Base-by-base conservation (phyloP, 2,797 vertebrate species). In the Phrynocephalus vlangalii region DNA sequence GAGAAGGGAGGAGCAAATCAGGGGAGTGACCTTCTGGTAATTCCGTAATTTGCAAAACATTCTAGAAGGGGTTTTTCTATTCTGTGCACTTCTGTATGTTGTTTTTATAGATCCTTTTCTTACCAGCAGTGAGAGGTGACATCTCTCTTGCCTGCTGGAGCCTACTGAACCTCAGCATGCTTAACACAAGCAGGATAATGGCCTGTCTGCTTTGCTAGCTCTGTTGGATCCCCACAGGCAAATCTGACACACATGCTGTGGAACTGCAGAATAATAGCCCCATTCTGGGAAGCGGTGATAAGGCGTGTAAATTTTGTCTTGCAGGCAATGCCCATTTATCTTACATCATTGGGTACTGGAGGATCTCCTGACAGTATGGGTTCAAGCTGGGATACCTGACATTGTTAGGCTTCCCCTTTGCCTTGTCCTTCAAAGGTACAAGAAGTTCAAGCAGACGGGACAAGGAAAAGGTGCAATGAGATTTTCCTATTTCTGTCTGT, bases 191-290 rank as follows among this genome's bases (percentile, higher is more conserved):
- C 44, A 67, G 60, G 60, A 88, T 88, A 85, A 75, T 80, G 44
- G 77, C 60, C 56, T 67, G 68, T 73, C 56, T 85, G 67, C 52
- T 75, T 73, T 84, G 22, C 68, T 80, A 83, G 68, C 68, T 48
- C 38, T 80, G n/a, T 63, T 33, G 82, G 30, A 80, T 88, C 77
- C 77, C 71, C 44, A 38, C 44, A 81, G 78, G n/a, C 78, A 81
- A 75, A 85, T 80, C 70, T 85, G 70, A 76, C 83, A 80, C 71
- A 79, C 50, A 68, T 80, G 56, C 77, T 68, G n/a, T 88, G 83
- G 83, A 85, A 80, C 63, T 75, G 22, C 60, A 84, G 44, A 79
- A 88, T 75, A 85, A 52, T 67, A 80, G 30, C 56, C 60, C 70
- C n/a, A 38, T 73, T 73, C 33, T 84, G 77, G 22, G 22, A 18